A percentile compares a stretch with the other conserved stretches of the same genome.
Conservation (phyloP, 2,888 invertebrate species). For the Papilio demoleus region DNA sequence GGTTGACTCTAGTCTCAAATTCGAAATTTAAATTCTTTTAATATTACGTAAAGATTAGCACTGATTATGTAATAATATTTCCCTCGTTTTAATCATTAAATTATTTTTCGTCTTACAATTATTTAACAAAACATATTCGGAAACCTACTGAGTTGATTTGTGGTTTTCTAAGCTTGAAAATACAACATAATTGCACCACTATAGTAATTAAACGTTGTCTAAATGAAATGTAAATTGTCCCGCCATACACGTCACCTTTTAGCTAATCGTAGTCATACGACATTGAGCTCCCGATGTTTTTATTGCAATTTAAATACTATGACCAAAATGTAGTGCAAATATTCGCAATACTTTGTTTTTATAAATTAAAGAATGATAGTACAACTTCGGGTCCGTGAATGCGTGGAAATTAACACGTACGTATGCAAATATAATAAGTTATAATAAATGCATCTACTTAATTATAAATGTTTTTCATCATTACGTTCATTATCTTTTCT, state of each 20-base stretch:
- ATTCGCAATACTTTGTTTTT: slow-evolving; percentile 3
- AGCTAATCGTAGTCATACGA: slow-evolving; percentile 28
- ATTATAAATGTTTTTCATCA: too few species aligned
- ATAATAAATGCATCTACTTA: too few species aligned
- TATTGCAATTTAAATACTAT: slow-evolving; percentile 37
- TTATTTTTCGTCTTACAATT: not conserved
- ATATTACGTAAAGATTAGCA: too few species aligned
- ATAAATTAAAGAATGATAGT: not conserved
- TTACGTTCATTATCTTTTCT: too few species aligned
- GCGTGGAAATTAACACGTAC: not conserved
- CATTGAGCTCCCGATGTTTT: slow-evolving; percentile 38
- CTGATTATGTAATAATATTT: too few species aligned
- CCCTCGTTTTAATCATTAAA: not conserved
- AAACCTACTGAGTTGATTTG: not conserved
- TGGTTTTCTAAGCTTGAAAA: not conserved
- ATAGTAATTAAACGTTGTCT: not conserved
- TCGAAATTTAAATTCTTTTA: too few species aligned
- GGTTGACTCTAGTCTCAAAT: too few species aligned
- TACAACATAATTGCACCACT: not conserved
- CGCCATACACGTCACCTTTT: slow-evolving; percentile 13
- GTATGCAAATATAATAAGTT: too few species aligned
- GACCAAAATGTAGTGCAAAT: slow-evolving; percentile 35
- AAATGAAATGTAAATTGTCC: slow-evolving; percentile 28
- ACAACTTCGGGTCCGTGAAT: not conserved
- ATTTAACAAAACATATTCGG: not conserved